These are phyloP conservation scores for Brienomyrus longianalis DNA, from an alignment of 2,113 vertebrate genomes.

Conservation along the genomic window DNA sequence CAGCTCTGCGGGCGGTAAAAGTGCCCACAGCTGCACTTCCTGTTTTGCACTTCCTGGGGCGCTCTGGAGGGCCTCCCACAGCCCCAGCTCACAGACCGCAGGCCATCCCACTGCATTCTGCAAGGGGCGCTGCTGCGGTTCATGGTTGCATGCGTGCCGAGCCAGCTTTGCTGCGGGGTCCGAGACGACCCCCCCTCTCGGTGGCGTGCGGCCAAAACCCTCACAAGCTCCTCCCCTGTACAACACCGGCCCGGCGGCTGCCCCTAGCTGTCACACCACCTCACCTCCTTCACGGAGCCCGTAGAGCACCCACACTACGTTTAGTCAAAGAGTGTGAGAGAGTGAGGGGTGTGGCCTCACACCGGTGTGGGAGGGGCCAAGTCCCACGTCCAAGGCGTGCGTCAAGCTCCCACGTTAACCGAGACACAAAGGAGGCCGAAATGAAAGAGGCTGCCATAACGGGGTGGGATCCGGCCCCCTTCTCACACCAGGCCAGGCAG, in stretches of 20 bases:
- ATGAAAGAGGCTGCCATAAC: neutral
- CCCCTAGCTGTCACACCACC: too few species aligned
- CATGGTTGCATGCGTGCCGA: neutral
- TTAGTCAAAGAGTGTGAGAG: too few species aligned
- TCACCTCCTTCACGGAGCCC: too few species aligned
- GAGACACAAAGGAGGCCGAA: neutral
- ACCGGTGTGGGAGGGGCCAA: too few species aligned
- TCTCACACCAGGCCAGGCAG: neutral
- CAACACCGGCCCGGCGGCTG: neutral
- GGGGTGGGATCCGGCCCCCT: neutral
- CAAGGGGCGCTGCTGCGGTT: neutral
- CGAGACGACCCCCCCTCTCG: too few species aligned
- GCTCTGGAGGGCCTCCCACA: neutral
- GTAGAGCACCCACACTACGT: too few species aligned
- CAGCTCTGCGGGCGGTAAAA: neutral
- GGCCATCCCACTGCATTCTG: neutral
- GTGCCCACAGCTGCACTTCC: neutral
- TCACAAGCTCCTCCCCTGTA: neutral
- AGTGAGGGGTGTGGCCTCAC: too few species aligned
- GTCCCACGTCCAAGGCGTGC: neutral
- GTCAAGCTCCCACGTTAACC: neutral
- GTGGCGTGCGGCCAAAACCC: neutral
- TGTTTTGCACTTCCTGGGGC: neutral
- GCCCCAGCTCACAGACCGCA: neutral
- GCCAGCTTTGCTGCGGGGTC: too few species aligned